Conservation (phyloP, 2,113 vertebrate genomes). For the Chaetura pelagica region DNA sequence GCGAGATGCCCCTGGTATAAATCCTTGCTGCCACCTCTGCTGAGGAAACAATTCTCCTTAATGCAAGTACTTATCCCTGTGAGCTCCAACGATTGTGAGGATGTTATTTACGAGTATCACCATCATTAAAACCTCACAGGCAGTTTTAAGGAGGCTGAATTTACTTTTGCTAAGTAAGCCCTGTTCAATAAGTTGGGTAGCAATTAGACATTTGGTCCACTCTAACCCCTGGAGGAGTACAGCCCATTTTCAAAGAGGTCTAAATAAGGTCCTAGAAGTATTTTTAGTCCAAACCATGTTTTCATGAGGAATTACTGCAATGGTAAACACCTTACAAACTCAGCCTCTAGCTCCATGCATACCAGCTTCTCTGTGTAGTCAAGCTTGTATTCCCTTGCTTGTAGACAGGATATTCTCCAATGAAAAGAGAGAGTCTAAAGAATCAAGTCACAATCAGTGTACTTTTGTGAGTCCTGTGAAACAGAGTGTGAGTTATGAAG, state of each 20-base stretch:
- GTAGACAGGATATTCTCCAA: background rate
- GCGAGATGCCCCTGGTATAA: background rate
- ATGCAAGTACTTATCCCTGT: background rate
- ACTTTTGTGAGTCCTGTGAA: constrained; percentile 47
- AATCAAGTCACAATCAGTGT: constrained; percentile 11
- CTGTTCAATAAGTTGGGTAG: background rate
- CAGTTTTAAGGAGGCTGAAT: background rate
- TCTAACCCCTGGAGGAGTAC: background rate
- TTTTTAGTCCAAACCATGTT: background rate
- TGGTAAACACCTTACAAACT: accelerated
- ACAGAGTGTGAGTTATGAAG: background rate
- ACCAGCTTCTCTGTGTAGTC: background rate
- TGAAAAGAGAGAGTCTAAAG: constrained; percentile 32
- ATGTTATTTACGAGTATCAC: background rate
- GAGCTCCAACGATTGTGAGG: background rate
- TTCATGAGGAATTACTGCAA: background rate
- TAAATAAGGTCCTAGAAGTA: background rate
- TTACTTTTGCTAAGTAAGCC: background rate
- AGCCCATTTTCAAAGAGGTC: background rate
- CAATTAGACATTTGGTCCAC: background rate
- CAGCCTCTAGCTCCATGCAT: background rate
- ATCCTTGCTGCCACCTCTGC: background rate
- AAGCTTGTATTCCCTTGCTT: background rate
- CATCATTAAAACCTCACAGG: background rate
- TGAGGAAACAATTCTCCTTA: background rate